A percentile compares a stretch with the other conserved stretches of the same genome.
phyloP scores from a whole-genome alignment of 1,140 invertebrate species.

The Monomorium pharaonis region DNA sequence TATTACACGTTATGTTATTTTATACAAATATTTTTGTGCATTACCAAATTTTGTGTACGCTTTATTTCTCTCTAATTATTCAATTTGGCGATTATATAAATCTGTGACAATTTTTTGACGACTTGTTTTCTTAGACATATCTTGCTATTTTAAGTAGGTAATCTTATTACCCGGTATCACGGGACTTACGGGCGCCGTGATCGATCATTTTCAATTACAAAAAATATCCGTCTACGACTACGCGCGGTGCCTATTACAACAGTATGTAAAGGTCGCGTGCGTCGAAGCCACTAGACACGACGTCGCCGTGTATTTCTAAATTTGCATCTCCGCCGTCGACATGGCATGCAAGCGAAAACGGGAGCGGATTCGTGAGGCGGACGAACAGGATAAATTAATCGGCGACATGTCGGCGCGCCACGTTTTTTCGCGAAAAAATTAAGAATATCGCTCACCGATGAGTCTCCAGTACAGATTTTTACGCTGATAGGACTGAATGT shows the following conservation, averaged over 20 bases:
- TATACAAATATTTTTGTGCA: background rate
- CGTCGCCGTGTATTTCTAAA: slow-evolving; percentile 71
- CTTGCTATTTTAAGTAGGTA: slow-evolving; percentile 29
- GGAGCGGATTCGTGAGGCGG: slow-evolving; percentile 36
- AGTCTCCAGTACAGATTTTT: background rate
- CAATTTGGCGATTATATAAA: background rate
- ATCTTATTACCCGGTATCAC: slow-evolving; percentile 38
- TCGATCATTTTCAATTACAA: slow-evolving; percentile 71
- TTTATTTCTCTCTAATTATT: background rate
- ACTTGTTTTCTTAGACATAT: background rate
- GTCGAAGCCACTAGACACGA: slow-evolving; percentile 64
- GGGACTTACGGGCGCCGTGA: slow-evolving; percentile 39
- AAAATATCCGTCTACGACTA: slow-evolving; percentile 57
- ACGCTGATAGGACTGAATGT: background rate
- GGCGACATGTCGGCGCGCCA: slow-evolving; percentile 56
- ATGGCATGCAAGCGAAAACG: slow-evolving; percentile 64
- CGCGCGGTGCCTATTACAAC: slow-evolving; percentile 17
- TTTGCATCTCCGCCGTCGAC: slow-evolving; percentile 69
- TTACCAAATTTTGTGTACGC: background rate
- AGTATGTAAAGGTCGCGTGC: slow-evolving; percentile 65
- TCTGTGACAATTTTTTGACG: background rate
- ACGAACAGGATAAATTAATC: slow-evolving; percentile 55
- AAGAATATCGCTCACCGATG: background rate
- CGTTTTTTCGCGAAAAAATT: slow-evolving; percentile 42
- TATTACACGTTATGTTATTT: background rate